Conservation (phyloP, 2,113 vertebrate species). For the Thryonomys swinderianus region DNA sequence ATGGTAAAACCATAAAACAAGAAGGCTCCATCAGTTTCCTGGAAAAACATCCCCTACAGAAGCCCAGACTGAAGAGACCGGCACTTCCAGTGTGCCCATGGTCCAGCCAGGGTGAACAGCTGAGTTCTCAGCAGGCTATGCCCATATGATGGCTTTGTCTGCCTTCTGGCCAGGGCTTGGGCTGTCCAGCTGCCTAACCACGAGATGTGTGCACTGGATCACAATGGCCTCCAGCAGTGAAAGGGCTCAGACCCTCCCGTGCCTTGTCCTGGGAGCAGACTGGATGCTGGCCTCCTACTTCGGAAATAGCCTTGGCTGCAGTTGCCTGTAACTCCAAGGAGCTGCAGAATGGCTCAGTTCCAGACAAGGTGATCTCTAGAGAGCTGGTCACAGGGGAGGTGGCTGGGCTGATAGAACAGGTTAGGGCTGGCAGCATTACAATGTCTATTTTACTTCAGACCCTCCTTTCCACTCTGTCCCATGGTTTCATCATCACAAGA, state of each 20-base stretch:
- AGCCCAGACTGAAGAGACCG: accelerated
- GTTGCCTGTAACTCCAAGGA: background rate
- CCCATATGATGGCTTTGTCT: background rate
- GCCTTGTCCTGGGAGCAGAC: background rate
- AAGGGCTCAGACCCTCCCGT: background rate
- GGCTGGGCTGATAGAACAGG: background rate
- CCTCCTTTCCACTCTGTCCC: too few species aligned
- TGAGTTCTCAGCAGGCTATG: background rate
- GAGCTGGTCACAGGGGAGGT: background rate
- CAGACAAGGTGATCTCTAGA: background rate
- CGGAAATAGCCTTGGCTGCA: background rate
- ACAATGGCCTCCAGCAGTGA: background rate
- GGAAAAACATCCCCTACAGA: background rate
- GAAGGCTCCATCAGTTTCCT: background rate
- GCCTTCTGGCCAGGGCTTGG: accelerated
- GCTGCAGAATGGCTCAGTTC: background rate
- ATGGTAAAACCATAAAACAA: background rate
- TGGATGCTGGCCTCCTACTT: background rate
- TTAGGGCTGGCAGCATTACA: background rate
- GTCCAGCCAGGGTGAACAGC: accelerated
- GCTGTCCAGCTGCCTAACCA: background rate
- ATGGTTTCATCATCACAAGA: background rate
- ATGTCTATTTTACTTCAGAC: too few species aligned
- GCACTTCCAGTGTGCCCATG: accelerated
- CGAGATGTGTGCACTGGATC: background rate